Evolutionary conservation across 2,888 invertebrate genomes (phyloP).

Genomic region (Blastobasis lacticolella): DNA sequence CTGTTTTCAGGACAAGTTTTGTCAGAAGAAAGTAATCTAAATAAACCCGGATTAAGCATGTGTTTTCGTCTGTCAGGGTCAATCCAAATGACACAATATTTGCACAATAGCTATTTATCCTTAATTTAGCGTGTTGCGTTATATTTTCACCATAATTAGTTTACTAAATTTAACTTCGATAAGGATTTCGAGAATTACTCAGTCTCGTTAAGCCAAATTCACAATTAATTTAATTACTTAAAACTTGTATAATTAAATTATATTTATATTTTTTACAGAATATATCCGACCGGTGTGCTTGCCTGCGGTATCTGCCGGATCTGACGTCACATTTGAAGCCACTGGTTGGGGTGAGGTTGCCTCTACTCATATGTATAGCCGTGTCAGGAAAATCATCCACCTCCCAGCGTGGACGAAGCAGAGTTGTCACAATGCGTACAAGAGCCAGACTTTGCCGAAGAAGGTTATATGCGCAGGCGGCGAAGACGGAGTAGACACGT

Average conservation of each 20-base stretch:
- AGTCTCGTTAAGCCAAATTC: too few relatives aligned
- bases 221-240: neutral
- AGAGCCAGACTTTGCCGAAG: conserved; percentile 21
- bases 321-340: conserved; percentile 23
- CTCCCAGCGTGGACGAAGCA: conserved; percentile 28
- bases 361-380: conserved; percentile 22
- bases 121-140: too few relatives aligned
- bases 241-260: neutral
- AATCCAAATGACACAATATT: too few relatives aligned
- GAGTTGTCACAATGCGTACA: conserved; percentile 26
- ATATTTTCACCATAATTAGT: too few relatives aligned
- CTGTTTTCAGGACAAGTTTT: too few relatives aligned
- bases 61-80: too few relatives aligned
- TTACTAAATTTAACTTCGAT: too few relatives aligned
- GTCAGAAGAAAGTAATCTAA: too few relatives aligned
- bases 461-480: conserved; percentile 46
- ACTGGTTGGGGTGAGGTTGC: conserved; percentile 42
- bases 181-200: too few relatives aligned
- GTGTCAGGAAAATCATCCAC: conserved; percentile 34
- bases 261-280: conserved; percentile 26
- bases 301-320: conserved; percentile 22
- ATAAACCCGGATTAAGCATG: too few relatives aligned
- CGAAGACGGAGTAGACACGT: conserved; percentile 33
- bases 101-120: too few relatives aligned
- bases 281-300: conserved; percentile 48